These are phyloP conservation scores for Lateolabrax maculatus DNA, from an alignment of 2,797 vertebrate genomes.

Conservation along the genomic window DNA sequence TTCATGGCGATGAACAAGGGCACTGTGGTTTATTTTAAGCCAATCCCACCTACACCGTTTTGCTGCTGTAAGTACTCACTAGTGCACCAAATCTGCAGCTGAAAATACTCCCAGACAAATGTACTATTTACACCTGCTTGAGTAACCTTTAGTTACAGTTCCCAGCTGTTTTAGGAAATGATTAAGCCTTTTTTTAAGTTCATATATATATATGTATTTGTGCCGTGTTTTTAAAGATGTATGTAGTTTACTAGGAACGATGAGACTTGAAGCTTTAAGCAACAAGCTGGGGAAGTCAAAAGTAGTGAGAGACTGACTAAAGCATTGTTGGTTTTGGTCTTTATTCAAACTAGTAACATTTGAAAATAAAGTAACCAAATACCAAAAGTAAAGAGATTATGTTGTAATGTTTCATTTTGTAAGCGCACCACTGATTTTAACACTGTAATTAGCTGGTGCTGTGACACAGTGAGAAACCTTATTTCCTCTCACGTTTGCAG, in stretches of 20 bases:
- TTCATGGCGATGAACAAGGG: neutral
- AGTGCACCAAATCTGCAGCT: neutral
- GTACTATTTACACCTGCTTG: neutral
- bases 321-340: neutral
- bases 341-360: neutral
- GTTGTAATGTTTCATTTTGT: too few relatives aligned
- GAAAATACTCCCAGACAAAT: neutral
- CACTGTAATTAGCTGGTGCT: constrained; percentile 36
- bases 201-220: neutral
- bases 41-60: neutral
- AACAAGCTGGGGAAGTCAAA: neutral
- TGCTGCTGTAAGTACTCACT: neutral
- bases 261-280: neutral
- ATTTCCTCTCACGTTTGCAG: constrained; percentile 67
- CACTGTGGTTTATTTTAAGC: constrained; percentile 1
- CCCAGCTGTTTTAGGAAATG: neutral
- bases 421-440: too few relatives aligned
- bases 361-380: neutral
- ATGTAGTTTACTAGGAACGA: neutral
- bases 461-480: constrained; percentile 39
- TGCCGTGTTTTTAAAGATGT: neutral
- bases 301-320: neutral
- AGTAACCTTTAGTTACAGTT: neutral
- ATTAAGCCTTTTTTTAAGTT: too few relatives aligned
- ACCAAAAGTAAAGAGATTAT: neutral